Evolutionary conservation across 1,140 invertebrate genomes (phyloP), one percentile per base, ranked within the genome.

Genomic region (Brachionus sp.): DNA sequence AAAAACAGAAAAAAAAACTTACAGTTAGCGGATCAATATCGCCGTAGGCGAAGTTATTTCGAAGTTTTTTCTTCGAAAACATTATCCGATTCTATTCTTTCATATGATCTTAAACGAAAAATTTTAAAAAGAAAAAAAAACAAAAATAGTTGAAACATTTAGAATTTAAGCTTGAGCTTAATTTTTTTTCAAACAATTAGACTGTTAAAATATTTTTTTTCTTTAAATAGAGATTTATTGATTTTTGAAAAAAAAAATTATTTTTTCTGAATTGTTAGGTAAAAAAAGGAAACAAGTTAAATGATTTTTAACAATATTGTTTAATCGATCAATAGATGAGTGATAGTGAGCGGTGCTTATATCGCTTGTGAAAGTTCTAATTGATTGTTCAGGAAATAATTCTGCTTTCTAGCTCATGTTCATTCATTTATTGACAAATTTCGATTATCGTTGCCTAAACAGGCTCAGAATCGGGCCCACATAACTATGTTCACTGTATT

Each of bases 21-120:
- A 80, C 50, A 5, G 50, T 66, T 35, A 80, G 19, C 13, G 62
- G 62, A 37, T 80, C 62, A 12, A 66, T 23, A 25, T 80, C 77
- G 1, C 50, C 50, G 10, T 64, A 57, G 4, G 29, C 33, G n/a
- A 33, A 12, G 25, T 33, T 57, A 37, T 62, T 57, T 62, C 77
- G 50, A 80, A 80, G 77, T 62, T 80, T 80, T 62, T 80, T 80
- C 39, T 80, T 80, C 50, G 77, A 80, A 80, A 80, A 80, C 77
- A 80, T 80, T 2, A 37, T 70, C 33, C 19, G 5, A 10, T 3
- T 66, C n/a, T 66, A 33, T 33, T 13, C 33, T 66, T 37, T 66
- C 64, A 66, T 66, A 66, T 4, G 13, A 66, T 33, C 64, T 66
- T 33, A 66, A 66, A 57, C 6, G 64, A 9, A n/a, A 10, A 46